Percentiles rank a stretch among this genome's conserved stretches.
Evolutionary conservation across 2,888 invertebrate genomes (phyloP).

Genomic region (Ophion ellenae): DNA sequence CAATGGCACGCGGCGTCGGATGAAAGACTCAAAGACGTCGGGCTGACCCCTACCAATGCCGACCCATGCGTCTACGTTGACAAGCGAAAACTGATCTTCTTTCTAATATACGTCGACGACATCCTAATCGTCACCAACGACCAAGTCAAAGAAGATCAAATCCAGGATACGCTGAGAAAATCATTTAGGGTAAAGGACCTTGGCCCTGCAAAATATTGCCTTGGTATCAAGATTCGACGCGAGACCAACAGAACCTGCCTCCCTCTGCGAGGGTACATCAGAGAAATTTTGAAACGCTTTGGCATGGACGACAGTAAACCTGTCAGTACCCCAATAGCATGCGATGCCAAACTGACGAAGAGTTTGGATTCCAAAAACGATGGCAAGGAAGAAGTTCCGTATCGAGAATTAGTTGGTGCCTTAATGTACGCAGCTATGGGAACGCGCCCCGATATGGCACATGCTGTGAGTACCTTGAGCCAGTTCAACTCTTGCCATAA

Average conservation of each 20-base stretch:
- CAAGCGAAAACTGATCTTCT: conserved; percentile 65
- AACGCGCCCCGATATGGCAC: conserved; percentile 66
- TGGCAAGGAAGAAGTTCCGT: conserved; percentile 53
- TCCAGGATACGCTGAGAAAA: conserved; percentile 39
- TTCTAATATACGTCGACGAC: conserved; percentile 40
- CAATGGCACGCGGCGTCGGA: not conserved
- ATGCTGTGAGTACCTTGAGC: conserved; percentile 61
- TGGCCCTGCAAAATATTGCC: conserved; percentile 66
- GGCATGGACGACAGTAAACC: conserved; percentile 73
- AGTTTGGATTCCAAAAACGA: not conserved
- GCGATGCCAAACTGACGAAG: conserved; percentile 54
- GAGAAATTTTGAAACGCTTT: conserved; percentile 70
- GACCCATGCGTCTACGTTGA: not conserved
- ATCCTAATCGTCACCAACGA: conserved; percentile 46
- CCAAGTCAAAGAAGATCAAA: conserved; percentile 47
- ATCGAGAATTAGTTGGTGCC: conserved; percentile 64
- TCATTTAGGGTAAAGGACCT: conserved; percentile 64
- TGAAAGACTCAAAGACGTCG: not conserved
- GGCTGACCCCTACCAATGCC: not conserved
- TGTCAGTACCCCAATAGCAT: conserved; percentile 70
- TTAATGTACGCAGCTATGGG: conserved; percentile 64
- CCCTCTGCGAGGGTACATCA: conserved; percentile 67
- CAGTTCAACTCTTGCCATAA: conserved; percentile 56
- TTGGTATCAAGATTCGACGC: conserved; percentile 69
- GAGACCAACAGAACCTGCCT: not conserved